phyloP scores from a whole-genome alignment of 2,888 invertebrate species.

The Hedya salicella region DNA sequence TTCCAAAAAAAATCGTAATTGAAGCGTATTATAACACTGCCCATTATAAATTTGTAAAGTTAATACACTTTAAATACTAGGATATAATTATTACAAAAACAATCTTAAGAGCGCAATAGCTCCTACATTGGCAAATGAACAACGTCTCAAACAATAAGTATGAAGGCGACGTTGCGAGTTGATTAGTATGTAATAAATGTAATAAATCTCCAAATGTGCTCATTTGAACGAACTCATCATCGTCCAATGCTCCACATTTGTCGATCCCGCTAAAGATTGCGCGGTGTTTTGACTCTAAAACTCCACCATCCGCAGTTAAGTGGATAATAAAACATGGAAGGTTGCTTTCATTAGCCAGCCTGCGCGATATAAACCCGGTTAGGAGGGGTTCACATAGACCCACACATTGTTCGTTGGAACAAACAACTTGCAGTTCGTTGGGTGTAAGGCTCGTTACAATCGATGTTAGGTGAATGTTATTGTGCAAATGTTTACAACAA shows the following conservation, averaged over 20 bases:
- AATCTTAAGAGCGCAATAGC: too few species aligned
- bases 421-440: slow-evolving; percentile 31
- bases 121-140: too few species aligned
- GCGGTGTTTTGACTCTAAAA: slow-evolving; percentile 51
- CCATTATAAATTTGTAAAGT: too few species aligned
- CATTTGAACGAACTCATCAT: slow-evolving; percentile 30
- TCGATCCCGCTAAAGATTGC: slow-evolving; percentile 51
- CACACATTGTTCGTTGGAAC: slow-evolving; percentile 25
- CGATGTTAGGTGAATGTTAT: background rate
- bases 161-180: too few species aligned
- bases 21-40: too few species aligned
- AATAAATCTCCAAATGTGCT: slow-evolving; percentile 5
- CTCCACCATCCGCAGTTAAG: slow-evolving; percentile 62
- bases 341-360: slow-evolving; percentile 74
- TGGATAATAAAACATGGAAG: slow-evolving; percentile 76
- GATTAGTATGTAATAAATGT: too few species aligned
- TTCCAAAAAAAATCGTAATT: too few species aligned
- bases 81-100: too few species aligned
- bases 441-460: slow-evolving; percentile 17
- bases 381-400: slow-evolving; percentile 47
- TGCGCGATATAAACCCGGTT: slow-evolving; percentile 68
- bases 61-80: too few species aligned
- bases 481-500: background rate
- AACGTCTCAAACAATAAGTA: too few species aligned
- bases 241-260: slow-evolving; percentile 47